Evolutionary conservation across 2,888 invertebrate genomes (phyloP), one percentile per base, ranked within the genome.

Genomic region (Corbicula japonica): DNA sequence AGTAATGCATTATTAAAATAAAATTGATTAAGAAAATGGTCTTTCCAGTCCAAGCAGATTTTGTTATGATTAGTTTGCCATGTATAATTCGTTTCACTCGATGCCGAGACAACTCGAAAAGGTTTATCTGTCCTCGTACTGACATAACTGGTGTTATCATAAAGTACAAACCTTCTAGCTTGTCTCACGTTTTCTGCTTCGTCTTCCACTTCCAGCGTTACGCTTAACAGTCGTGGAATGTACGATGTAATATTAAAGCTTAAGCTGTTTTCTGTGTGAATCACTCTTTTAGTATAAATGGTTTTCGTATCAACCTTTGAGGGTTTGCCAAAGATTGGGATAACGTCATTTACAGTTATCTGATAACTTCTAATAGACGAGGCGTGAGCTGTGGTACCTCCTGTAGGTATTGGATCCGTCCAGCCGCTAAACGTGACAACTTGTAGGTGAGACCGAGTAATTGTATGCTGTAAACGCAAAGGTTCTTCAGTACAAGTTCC

Each of bases 61-160:
- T 48, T 44, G 3, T 58, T 63, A 48, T 80, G 76, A 10, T 83
- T 75, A 10, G 77, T 79, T 71, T 87, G 87, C 87, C 87, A 87
- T n/a, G 30, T 70, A 23, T 46, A 76, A n/a, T 72, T 50, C 1
- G 82, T 69, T 21, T 48, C 50, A 21, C 18, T 30, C 21, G 76
- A 62, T 28, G 86, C 83, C 30, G 86, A 76, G 8, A 50, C 35
- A 1, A 80, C 50, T 12, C 76, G 34, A 6, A 85, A 61, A 4
- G 23, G 23, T 34, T 74, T 61, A 0, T 44, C 41, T 30, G 21
- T 12, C 28, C 46, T 70, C 12, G 74, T 52, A 50, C 41, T 26
- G 21, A 85, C 56, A 1, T 2, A 30, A 2, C 79, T 76, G 1
- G 79, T 60, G 23, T 80, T 79, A 35, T 84, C 84, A 63, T 38